Evolutionary conservation across 2,888 invertebrate species (phyloP), one percentile per base, ranked within the genome.

Genomic region (Baccha elongata): DNA sequence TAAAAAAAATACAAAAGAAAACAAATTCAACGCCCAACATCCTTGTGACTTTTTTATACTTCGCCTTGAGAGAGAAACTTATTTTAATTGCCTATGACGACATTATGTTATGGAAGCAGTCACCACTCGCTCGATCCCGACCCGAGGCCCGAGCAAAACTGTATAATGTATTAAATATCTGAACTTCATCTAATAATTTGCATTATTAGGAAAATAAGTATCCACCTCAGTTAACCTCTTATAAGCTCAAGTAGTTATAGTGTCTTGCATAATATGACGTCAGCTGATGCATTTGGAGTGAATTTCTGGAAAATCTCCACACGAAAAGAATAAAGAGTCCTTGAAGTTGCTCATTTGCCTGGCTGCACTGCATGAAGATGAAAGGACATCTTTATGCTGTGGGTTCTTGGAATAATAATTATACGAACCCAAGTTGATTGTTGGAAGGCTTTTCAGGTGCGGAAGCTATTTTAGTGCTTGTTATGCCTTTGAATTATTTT

Each of bases 281-380:
- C 53, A 37, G 48, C 58, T 10, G 17, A 15, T 32, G 21, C 13
- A n/a, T 58, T 55, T 76, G 42, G 17, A 72, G 29, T 72, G 64
- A 79, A 65, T 80, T 65, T 44, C 69, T 64, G 68, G 68, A 62
- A 74, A 80, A 64, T 74, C 68, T 78, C 55, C 64, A 35, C 60
- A 50, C 64, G 60, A 69, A 55, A 67, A 35, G 64, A 68, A 64
- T 69, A 55, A 67, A 35, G 64, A 68, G 69, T 69, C 80, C 80
- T 80, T 80, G 80, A 80, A 80, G 17, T 29, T 80, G 75, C 75
- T 80, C 74, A 80, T 80, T 80, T 80, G 35, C 64, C 26, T 74
- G 64, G 64, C 64, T 74, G 42, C 68, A 58, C n/a, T 35, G 15
- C 2, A 58, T 42, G 48, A 40, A 13, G 60, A 58, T 58, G 58